Base-by-base conservation (phyloP, 2,113 vertebrate genomes). In the Bufo gargarizans region DNA sequence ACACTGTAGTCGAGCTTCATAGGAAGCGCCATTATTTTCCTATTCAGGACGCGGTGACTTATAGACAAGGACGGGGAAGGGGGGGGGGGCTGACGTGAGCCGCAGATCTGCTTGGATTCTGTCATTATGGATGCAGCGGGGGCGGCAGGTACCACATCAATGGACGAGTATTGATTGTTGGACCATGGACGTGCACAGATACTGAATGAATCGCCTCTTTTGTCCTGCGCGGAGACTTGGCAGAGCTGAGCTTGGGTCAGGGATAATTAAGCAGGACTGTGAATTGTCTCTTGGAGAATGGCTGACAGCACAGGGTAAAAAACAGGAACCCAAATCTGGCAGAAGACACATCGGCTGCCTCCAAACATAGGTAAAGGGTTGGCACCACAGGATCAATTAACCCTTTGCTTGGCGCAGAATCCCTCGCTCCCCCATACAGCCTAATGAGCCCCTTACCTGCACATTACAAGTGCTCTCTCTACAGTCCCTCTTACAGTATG, bases 41-140 rank as follows among this genome's bases (percentile, higher is more conserved):
- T 80, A 43, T 80, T 80, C 53, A 43, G 55, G 53, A 79, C n/a
- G 11, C 4, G 53, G 53, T 77, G 77, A 78, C 77, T n/a, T 55
- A 55, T 3, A 56, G 11, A 78, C 77, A 16, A 33, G 77, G 55
- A 58, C 77, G 56, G 2, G 13, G 1, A 4, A 9, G 43, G 50
- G 7, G 13, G 1, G 9, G 20, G 43, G 50, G 7, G 3, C 50
- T 79, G 50, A 19, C 76, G 11, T 50, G 19, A 33, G 33, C 33
- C 33, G 33, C 33, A 33, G 33, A 33, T 33, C 33, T 33, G 1
- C 33, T 33, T 33, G 33, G 33, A 53, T 11, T n/a, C 9, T 22
- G 17, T n/a, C 16, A 82, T 63, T 19, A 63, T 7, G 56, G 58
- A 82, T 20, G 58, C 43, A 17, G 79, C 79, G 13, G 59, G 20